phyloP scores from a whole-genome alignment of 2,113 vertebrate genomes.

The Myrmecophaga tridactyla region DNA sequence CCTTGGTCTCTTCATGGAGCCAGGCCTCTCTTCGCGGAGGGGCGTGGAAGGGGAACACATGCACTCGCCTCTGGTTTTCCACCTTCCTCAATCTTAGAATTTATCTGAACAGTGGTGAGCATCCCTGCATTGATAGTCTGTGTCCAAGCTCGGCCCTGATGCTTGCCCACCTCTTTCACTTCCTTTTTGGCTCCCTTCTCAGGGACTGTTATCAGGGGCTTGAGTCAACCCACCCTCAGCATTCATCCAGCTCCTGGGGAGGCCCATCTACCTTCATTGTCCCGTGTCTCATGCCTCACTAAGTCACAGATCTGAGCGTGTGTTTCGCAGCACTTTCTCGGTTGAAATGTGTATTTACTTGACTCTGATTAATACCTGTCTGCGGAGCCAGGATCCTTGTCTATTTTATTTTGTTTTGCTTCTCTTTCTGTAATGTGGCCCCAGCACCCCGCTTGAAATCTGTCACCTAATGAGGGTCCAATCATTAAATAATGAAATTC shows the following conservation, averaged over 20 bases:
- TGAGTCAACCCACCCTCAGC: too few relatives aligned
- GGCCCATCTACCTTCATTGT: not conserved
- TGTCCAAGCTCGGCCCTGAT: rapidly evolving
- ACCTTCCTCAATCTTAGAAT: not conserved
- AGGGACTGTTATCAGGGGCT: too few relatives aligned
- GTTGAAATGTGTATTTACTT: not conserved
- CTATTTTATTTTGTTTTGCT: not conserved
- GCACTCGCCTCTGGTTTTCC: not conserved
- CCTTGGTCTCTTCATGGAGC: not conserved
- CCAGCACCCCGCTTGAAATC: not conserved
- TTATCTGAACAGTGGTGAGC: not conserved
- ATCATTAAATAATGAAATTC: not conserved
- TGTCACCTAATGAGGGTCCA: not conserved
- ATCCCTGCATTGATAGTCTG: not conserved
- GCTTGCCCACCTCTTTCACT: not conserved
- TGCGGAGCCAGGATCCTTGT: not conserved
- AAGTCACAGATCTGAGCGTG: not conserved
- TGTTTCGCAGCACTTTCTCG: not conserved
- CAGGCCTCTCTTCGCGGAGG: not conserved
- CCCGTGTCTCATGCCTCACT: not conserved
- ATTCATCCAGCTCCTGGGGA: not conserved
- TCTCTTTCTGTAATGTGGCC: not conserved
- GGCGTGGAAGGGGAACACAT: not conserved
- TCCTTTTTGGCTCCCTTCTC: not conserved
- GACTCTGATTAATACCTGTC: not conserved